phyloP scores from a whole-genome alignment of 2,888 invertebrate species.

The Tinea trinotella region DNA sequence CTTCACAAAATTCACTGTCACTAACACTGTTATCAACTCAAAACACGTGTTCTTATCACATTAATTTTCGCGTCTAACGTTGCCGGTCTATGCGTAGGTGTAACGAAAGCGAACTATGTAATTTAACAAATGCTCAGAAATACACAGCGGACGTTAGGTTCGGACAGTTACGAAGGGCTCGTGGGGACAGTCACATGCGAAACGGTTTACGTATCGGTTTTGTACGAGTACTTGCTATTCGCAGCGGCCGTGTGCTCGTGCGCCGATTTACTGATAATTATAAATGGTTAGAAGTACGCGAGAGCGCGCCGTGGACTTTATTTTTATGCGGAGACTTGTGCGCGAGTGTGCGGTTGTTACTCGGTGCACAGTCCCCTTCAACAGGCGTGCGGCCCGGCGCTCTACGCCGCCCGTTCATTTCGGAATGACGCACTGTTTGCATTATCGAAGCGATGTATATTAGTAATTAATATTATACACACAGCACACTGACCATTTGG shows the following conservation, averaged over 20 bases:
- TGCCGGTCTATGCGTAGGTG: constrained; percentile 55
- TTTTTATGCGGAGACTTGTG: constrained; percentile 69
- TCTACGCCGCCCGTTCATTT: constrained; percentile 34
- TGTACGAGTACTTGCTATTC: constrained; percentile 53
- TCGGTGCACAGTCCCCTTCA: constrained; percentile 18
- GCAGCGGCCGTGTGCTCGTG: constrained; percentile 63
- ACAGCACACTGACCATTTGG: constrained; percentile 46
- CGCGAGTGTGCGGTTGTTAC: constrained; percentile 47
- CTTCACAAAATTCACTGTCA: constrained; percentile 50
- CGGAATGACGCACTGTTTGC: constrained; percentile 40
- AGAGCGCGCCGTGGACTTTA: constrained; percentile 64
- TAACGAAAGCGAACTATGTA: constrained; percentile 33
- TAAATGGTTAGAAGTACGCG: constrained; percentile 67
- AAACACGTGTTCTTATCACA: constrained; percentile 34
- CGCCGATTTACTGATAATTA: constrained; percentile 71
- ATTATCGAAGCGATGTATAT: constrained; percentile 53
- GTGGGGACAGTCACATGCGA: constrained; percentile 34
- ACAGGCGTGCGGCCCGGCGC: constrained; percentile 41
- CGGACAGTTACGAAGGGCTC: constrained; percentile 41
- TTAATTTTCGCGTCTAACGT: constrained; percentile 34
- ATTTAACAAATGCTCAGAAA: background rate
- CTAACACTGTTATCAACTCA: constrained; percentile 35
- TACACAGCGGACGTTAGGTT: background rate
- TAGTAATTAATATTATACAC: constrained; percentile 65
- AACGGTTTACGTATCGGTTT: constrained; percentile 47